Base-by-base conservation (phyloP, 2,797 vertebrate species). In the Channa striata region DNA sequence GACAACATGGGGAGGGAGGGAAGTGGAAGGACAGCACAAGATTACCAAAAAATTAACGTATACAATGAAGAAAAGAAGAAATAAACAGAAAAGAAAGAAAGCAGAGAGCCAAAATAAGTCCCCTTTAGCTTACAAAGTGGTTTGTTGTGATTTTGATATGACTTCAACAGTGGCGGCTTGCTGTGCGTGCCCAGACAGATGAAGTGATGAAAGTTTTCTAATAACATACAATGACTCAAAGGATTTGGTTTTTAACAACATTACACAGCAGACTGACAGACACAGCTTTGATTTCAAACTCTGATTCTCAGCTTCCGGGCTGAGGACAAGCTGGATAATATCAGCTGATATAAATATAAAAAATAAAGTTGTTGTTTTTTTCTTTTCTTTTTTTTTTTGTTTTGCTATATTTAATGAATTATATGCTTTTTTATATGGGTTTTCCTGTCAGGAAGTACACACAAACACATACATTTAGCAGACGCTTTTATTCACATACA, bases 191-290 rank as follows among this genome's bases (percentile, higher is more conserved):
- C 7, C 40, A 2, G 20, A 54, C 68, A 69, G 78, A 84, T 51
- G 57, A 86, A 73, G 80, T 76, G 89, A 78, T 85, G 89, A 90
- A 85, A 89, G 75, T 72, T 81, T 67, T 59, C 48, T 62, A 58
- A 83, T 64, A 89, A 87, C 85, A 86, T 9, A 60, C 25, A 65
- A 49, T 36, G 71, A 84, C 53, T 84, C 81, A 86, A 68, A 90
- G 80, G 63, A 59, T 79, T 68, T 52, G 65, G 62, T 67, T 80
- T 85, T 82, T 59, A 71, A 56, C 68, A 33, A 20, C 1, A 21
- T 78, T 19, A 43, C 69, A 79, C 80, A 74, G 59, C 63, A 58
- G 66, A 72, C 17, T 81, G 85, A 85, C 62, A 72, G 83, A 88
- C 20, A 0, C 30, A 49, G 46, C 87, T 91, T 88, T 92, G 82